A percentile compares a stretch with the other conserved stretches of the same genome.
Conservation (phyloP, 2,888 invertebrate species). For the Gymnocheta viridis region DNA sequence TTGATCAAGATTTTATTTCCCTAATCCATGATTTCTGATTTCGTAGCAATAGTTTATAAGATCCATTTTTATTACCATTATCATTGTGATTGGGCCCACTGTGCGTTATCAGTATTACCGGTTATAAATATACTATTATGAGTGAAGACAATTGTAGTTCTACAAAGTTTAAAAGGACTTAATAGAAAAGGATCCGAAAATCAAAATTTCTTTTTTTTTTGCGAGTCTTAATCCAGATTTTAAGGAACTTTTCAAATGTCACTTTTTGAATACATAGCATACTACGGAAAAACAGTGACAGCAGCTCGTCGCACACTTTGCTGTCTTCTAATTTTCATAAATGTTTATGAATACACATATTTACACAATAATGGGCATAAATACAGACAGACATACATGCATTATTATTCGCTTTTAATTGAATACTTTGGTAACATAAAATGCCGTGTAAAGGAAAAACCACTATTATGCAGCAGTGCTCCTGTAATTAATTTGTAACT, state of each 20-base stretch:
- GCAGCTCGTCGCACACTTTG: not conserved
- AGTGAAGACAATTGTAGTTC: no score
- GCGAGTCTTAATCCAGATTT: not conserved
- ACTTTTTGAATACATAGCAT: not conserved
- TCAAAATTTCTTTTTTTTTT: no score
- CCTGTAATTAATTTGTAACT: constrained; percentile 55
- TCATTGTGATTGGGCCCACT: no score
- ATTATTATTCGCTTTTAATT: constrained; percentile 32
- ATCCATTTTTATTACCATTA: no score
- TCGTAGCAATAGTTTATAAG: no score
- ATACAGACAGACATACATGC: constrained; percentile 14
- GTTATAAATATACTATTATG: not conserved
- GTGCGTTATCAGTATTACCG: no score
- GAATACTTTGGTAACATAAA: constrained; percentile 57
- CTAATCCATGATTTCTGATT: no score
- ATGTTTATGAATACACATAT: not conserved
- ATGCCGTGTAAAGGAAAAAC: constrained; percentile 48
- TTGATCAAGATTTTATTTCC: no score
- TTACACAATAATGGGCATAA: not conserved
- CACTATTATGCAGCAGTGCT: constrained; percentile 43
- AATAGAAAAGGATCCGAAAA: not conserved
- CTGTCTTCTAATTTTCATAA: constrained; percentile 26
- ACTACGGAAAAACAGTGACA: not conserved
- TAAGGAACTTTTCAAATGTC: not conserved
- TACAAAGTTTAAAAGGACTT: no score